Conservation (phyloP, 2,797 vertebrate genomes). For the Tachyglossus aculeatus region DNA sequence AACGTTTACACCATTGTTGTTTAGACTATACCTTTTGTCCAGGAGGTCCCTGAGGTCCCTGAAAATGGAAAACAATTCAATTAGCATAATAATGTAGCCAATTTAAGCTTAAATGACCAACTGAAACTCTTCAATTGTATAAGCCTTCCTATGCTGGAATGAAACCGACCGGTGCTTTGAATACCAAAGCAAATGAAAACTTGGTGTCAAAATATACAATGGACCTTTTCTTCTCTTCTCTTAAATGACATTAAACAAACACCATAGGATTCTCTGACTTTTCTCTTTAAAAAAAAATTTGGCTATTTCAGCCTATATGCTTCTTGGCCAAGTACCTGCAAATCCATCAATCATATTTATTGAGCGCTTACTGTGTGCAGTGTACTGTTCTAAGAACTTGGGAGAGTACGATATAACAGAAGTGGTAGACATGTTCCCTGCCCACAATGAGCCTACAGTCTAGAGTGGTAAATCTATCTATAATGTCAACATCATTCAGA, state of each 20-base stretch:
- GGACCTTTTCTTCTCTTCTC: constrained; percentile 32
- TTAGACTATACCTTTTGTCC: constrained; percentile 88
- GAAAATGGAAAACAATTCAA: constrained; percentile 68
- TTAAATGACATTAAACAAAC: constrained; percentile 37
- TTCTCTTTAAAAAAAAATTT: not conserved
- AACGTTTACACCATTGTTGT: constrained; percentile 54
- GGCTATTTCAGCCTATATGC: constrained; percentile 8
- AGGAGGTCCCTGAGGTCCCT: constrained; percentile 93
- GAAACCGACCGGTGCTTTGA: constrained; percentile 57
- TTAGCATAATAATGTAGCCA: constrained; percentile 73
- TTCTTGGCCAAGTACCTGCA: constrained; percentile 45
- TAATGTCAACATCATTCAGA: constrained; percentile 7
- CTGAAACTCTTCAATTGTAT: constrained; percentile 58
- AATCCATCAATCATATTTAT: too few species aligned
- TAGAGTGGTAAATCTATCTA: too few species aligned
- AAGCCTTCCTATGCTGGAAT: constrained; percentile 60
- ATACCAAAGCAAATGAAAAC: constrained; percentile 37
- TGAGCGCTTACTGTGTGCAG: too few species aligned
- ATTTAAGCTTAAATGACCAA: constrained; percentile 66
- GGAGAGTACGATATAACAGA: too few species aligned
- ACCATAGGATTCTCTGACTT: constrained; percentile 19
- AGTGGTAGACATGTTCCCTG: too few species aligned
- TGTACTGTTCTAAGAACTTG: too few species aligned
- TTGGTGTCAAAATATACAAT: constrained; percentile 38
- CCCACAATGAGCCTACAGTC: too few species aligned